A percentile compares a stretch with the other conserved stretches of the same genome.
Conservation (phyloP, 2,888 invertebrate species). For the Saturnia pavonia region DNA sequence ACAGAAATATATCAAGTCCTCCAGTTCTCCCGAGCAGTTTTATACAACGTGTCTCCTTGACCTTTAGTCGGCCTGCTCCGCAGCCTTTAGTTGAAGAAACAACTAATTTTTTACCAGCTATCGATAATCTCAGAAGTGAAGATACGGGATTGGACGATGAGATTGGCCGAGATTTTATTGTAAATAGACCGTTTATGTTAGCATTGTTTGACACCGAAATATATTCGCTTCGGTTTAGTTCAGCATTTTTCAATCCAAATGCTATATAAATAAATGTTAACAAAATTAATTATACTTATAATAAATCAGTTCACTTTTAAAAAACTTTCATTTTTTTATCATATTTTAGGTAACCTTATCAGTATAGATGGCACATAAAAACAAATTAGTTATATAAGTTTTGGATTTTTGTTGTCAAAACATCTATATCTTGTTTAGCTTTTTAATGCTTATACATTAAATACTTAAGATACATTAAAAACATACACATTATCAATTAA, state of each 20-base stretch:
- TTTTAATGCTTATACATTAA: too few species aligned
- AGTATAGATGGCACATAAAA: too few species aligned
- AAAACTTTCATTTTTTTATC: not conserved
- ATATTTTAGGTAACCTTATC: not conserved
- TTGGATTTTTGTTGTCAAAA: too few species aligned
- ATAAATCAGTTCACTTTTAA: not conserved
- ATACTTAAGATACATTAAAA: too few species aligned
- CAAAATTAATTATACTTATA: not conserved
- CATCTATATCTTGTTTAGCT: too few species aligned
- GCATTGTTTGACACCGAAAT: constrained; percentile 30
- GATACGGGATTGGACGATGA: constrained; percentile 6
- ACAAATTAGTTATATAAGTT: too few species aligned
- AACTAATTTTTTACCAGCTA: constrained; percentile 4
- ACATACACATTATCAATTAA: too few species aligned
- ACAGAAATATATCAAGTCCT: constrained; percentile 36
- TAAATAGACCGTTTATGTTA: constrained; percentile 25
- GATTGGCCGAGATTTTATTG: constrained; percentile 25
- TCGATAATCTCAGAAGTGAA: not conserved
- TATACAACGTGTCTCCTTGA: constrained; percentile 19
- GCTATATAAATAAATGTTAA: not conserved
- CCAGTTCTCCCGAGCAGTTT: constrained; percentile 33
- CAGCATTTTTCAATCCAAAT: constrained; percentile 13
- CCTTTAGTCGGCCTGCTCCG: constrained; percentile 3
- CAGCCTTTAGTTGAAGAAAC: constrained; percentile 5
- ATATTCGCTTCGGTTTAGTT: constrained; percentile 5